phyloP scores from a whole-genome alignment of 2,797 vertebrate species.

The Melanotaenia pygmaea region DNA sequence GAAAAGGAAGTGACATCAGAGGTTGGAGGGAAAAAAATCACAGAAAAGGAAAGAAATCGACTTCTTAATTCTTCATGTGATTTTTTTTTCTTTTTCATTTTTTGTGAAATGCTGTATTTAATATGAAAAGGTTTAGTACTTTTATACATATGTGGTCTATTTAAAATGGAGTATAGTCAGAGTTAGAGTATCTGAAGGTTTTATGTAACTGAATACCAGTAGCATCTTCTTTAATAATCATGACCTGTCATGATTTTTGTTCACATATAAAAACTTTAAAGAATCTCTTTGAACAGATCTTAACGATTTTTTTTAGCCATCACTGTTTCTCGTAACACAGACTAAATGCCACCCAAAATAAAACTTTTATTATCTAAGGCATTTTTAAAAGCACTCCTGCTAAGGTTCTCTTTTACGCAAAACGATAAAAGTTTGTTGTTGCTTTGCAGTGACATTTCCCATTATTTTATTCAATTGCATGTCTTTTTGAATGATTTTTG shows the following conservation, averaged over 20 bases:
- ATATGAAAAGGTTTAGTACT: too few relatives aligned
- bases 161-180: too few relatives aligned
- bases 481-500: not conserved
- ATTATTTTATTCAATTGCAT: conserved; percentile 24
- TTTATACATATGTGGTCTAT: too few relatives aligned
- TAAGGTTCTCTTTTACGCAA: not conserved
- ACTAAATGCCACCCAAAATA: not conserved
- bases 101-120: too few relatives aligned
- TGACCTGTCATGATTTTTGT: too few relatives aligned
- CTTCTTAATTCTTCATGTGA: too few relatives aligned
- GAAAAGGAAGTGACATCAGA: too few relatives aligned
- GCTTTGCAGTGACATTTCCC: not conserved
- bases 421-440: not conserved
- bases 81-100: too few relatives aligned
- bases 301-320: not conserved
- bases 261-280: not conserved
- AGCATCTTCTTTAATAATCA: not conserved
- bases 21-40: too few relatives aligned
- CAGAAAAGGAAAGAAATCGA: too few relatives aligned
- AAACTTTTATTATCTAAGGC: not conserved
- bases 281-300: not conserved
- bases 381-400: not conserved
- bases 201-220: not conserved
- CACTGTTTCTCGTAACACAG: not conserved
- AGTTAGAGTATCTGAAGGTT: not conserved